phyloP scores from a whole-genome alignment of 92 coral and sea anemone genomes.

The Umimayanthus kanabou region DNA sequence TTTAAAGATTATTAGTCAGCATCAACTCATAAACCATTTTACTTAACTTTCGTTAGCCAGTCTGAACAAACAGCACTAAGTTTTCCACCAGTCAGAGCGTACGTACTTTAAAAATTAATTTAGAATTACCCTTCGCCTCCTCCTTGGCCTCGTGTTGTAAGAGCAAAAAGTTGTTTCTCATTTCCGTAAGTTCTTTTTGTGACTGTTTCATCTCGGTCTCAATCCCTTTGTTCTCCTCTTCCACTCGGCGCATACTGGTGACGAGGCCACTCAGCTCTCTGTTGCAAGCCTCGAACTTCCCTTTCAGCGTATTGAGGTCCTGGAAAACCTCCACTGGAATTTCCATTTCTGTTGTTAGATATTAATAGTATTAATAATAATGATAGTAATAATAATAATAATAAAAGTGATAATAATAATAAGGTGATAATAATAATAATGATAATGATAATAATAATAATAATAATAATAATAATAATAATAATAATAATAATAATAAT shows the following conservation, averaged over 20 bases:
- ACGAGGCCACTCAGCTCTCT: constrained; percentile 44
- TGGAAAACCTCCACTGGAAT: constrained; percentile 42
- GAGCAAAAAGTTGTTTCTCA: constrained; percentile 59
- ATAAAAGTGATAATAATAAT: no score
- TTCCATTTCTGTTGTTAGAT: constrained; percentile 10
- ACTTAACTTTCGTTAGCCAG: no score
- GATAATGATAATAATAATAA: no score
- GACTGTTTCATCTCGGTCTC: constrained; percentile 5
- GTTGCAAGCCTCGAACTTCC: constrained; percentile 47
- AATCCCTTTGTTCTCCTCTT: constrained; percentile 21
- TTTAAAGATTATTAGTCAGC: no score
- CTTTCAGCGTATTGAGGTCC: constrained; percentile 46
- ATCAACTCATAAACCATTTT: no score
- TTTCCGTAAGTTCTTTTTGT: constrained; percentile 39
- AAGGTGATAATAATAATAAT: no score
- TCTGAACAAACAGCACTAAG: no score
- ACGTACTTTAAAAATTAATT: no score
- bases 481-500: no score
- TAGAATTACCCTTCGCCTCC: constrained; percentile 26
- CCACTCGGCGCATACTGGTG: constrained; percentile 34
- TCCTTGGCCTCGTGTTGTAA: constrained; percentile 53
- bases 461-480: no score
- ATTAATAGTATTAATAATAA: neutral
- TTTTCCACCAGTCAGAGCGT: no score
- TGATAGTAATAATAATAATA: neutral